Evolutionary conservation across 2,888 invertebrate species (phyloP).

Genomic region (Aleiodes alternator): DNA sequence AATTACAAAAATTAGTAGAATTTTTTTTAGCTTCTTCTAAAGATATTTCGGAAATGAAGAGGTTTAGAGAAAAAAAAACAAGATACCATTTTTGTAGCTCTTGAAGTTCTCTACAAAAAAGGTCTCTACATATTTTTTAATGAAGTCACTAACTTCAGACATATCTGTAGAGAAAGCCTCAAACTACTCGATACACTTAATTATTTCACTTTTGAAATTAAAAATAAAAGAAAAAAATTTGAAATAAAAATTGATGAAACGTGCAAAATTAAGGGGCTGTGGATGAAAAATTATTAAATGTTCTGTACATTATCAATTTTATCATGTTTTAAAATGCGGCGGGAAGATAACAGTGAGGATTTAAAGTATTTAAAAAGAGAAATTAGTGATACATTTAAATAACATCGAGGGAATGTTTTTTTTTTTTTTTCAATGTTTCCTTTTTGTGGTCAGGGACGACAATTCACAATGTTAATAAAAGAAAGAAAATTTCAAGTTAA

Average conservation of each 20-base stretch:
- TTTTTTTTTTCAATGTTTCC: constrained; percentile 32
- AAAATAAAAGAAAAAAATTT: no score
- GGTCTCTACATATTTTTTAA: no score
- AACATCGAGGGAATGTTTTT: constrained; percentile 27
- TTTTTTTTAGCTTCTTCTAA: no score
- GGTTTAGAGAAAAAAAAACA: no score
- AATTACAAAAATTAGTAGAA: background rate
- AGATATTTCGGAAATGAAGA: no score
- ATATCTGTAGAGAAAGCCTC: no score
- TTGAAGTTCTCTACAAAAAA: no score
- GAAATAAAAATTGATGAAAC: constrained; percentile 1
- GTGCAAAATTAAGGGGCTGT: background rate
- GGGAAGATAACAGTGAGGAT: constrained; percentile 6
- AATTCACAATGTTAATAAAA: constrained; percentile 35
- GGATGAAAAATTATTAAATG: constrained; percentile 4
- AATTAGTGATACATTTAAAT: constrained; percentile 17
- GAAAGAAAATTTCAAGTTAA: constrained; percentile 2
- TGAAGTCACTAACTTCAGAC: no score
- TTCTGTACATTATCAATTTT: background rate
- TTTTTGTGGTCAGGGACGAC: constrained; percentile 53
- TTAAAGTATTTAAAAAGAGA: background rate
- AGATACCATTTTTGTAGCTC: no score
- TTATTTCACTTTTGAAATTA: no score
- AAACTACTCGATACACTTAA: no score
- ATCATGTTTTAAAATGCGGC: constrained; percentile 8